Base-by-base conservation (phyloP, 2,888 invertebrate genomes). In the Drosophila parthenogenetica region DNA sequence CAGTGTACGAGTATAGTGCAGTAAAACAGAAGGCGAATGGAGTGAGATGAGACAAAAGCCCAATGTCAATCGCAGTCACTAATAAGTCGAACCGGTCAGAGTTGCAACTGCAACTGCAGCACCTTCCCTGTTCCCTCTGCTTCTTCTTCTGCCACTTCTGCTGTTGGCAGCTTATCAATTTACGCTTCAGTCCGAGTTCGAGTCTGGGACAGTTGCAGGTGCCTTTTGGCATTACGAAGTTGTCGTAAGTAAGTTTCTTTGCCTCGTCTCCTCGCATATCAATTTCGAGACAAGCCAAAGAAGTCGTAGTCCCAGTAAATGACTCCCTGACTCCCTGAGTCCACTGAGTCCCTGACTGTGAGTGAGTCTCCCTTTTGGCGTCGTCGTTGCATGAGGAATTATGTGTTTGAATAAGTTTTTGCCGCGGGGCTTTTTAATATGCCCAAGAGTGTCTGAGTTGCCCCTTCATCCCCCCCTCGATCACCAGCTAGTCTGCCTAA, bases 151-250 rank as follows among this genome's bases (percentile, higher is more conserved):
- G 11, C 5, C 22, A 11, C 22, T 25, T 11, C 14, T 53, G 42
- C 59, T 50, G 39, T 42, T 55, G 59, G 74, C 85, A 87, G 87
- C 85, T 88, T 85, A 85, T 85, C 85, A 85, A 88, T 85, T 88
- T 88, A 74, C 87, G 79, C 87, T 78, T 74, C 74, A 35, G 5
- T 5, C 5, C 29, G 8, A 35, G 29, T 29, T 8, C 29, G 8
- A 64, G 64, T 25, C 70, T 51, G 66, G 57, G 40, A 66, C 68
- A 68, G 78, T 67, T 69, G 84, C 83, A 83, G 83, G 83, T 83
- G 83, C 75, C 69, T 78, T 73, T 74, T 74, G 65, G 69, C 42
- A 72, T 77, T 75, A 59, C 71, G 49, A 55, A 48, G 51, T 37
- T 59, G 58, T 55, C 55, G 22, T 40, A 57, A 51, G 67, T 67